Evolutionary conservation across 2,888 invertebrate genomes (phyloP).

Genomic region (Neuroscelio doddi): DNA sequence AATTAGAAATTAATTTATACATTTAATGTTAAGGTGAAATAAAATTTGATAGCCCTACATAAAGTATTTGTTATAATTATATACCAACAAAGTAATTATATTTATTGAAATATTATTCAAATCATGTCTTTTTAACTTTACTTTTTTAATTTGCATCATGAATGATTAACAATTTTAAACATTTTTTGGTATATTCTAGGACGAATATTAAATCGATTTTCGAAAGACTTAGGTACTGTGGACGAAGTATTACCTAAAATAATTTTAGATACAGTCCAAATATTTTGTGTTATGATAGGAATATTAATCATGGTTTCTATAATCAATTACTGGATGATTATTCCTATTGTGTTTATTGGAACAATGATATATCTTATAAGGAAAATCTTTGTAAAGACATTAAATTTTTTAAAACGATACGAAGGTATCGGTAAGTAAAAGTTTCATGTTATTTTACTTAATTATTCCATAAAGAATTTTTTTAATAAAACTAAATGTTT

Average conservation of each 20-base stretch:
- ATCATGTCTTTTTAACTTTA: too few relatives aligned
- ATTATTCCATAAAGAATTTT: too few relatives aligned
- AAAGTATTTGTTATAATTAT: too few relatives aligned
- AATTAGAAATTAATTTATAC: too few relatives aligned
- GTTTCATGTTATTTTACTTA: too few relatives aligned
- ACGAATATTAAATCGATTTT: constrained; percentile 82
- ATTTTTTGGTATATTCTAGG: constrained; percentile 63
- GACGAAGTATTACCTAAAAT: constrained; percentile 75
- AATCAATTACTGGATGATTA: constrained; percentile 79
- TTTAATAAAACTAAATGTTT: too few relatives aligned
- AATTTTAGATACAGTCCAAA: constrained; percentile 75
- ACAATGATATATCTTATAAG: constrained; percentile 78
- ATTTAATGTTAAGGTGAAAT: too few relatives aligned
- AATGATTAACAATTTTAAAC: too few relatives aligned
- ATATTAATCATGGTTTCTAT: constrained; percentile 72
- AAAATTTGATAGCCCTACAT: too few relatives aligned
- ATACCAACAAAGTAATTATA: too few relatives aligned
- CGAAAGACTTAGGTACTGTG: constrained; percentile 81
- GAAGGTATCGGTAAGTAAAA: constrained; percentile 73
- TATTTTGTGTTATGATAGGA: constrained; percentile 71
- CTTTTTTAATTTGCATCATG: too few relatives aligned
- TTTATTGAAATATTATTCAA: too few relatives aligned
- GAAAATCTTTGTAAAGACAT: constrained; percentile 78
- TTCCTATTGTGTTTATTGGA: constrained; percentile 77
- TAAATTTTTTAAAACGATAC: constrained; percentile 81